Base-by-base conservation (phyloP, 2,113 vertebrate genomes). In the Pionites leucogaster region DNA sequence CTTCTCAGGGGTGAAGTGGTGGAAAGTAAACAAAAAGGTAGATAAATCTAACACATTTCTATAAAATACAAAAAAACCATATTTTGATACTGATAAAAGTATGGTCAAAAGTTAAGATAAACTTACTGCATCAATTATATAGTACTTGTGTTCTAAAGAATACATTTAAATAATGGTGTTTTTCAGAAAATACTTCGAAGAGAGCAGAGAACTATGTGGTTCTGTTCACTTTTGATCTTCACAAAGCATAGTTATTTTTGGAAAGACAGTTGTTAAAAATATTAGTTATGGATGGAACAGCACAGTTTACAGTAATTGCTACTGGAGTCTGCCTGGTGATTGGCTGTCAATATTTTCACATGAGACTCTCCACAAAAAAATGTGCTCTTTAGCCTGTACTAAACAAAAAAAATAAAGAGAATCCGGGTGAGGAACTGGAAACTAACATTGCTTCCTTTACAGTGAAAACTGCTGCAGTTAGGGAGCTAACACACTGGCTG, bases 221-320 rank as follows among this genome's bases (percentile, higher is more conserved):
- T 93, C 67, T 91, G 39, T 84, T 96, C 52, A 72, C 72, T 97
- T 92, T 95, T 96, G 88, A 95, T 97, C 95, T 96, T 97, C 83
- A 77, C 39, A 57, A 95, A 95, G 59, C 68, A 37, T 60, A 89
- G 83, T 92, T 96, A 88, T 95, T 97, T 98, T 96, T 96, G 91
- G 95, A 95, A 86, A 88, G 50, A 57, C 72, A 57, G 68, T 42
- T 96, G 72, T 90, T 86, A 89, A 82, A 97, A 97, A 69, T 72
- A 95, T 91, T 93, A 94, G 70, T 72, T 96, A 76, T 97, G 95
- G 92, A 97, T 75, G 80, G 80, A 94, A 59, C 81, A 92, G 63
- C 41, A 42, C 25, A 90, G 91, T 95, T 96, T 97, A 97, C 92
- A 86, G 93, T 96, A 96, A 95, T 92, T 94, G 90, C 81, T 94